These are phyloP conservation scores for Puffinus mauretanicus DNA, from an alignment of 2,113 vertebrate genomes.

Conservation along the genomic window DNA sequence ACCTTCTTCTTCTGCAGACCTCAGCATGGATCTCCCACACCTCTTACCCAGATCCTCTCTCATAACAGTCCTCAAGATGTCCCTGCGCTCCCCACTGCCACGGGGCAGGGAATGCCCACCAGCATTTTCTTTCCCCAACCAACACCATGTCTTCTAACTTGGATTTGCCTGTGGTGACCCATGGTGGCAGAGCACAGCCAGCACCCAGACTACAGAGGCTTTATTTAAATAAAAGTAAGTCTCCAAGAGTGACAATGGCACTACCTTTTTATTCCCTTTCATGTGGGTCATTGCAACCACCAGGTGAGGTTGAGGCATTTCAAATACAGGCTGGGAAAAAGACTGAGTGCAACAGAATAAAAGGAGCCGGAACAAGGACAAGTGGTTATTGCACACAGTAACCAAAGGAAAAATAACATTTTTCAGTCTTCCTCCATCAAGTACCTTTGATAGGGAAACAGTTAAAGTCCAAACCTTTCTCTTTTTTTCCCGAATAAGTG, in stretches of 20 bases:
- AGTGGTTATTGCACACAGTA: neutral
- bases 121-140: neutral
- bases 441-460: neutral
- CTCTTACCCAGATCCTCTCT: neutral
- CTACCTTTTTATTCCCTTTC: neutral
- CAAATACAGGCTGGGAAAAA: neutral
- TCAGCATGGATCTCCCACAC: neutral
- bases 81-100: neutral
- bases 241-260: neutral
- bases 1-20: neutral
- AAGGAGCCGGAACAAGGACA: neutral
- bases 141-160: neutral
- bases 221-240: neutral
- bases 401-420: neutral
- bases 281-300: neutral
- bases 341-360: neutral
- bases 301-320: neutral
- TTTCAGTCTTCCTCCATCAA: neutral
- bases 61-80: neutral
- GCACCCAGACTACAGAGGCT: neutral
- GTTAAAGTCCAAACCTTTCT: neutral
- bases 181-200: neutral
- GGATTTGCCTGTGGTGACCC: neutral
- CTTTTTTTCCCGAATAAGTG: neutral
- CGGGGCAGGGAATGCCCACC: neutral